Evolutionary conservation across 2,113 vertebrate genomes (phyloP), one percentile per base, ranked within the genome.

Genomic region (Urocitellus parryii): DNA sequence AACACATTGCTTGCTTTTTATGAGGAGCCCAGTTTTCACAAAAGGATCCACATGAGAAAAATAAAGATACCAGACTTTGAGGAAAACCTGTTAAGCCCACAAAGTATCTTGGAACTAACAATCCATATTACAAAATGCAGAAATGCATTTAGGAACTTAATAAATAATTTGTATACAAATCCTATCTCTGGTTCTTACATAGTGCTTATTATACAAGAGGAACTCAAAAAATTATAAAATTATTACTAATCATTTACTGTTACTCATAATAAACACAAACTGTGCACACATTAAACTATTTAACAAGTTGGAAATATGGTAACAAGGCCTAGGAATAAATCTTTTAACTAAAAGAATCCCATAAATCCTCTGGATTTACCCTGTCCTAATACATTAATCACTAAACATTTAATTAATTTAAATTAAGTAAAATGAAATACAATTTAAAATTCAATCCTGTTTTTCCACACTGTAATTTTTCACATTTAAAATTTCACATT

Each of bases 351-450:
- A 91, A 91, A 91, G 5, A 63, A 68, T 82, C 8, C 18, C 51
- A 34, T 65, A 89, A 89, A 89, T 70, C 16, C 67, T 90, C 48
- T 61, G 90, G 56, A 84, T 70, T 22, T n/a, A 22, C 10, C 90
- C 1, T 51, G 37, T 84, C 11, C 42, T 24, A 27, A 90, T 89
- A 92, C 0, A 89, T 92, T 22, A 92, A 39, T 42, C 25, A 86
- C 74, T 90, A 97, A 24, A 92, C 1, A 45, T 42, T 1, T 73
- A 29, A 11, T 78, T 81, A 70, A 95, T 22, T 56, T 53, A 91
- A 96, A 63, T 56, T 74, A 95, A 42, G 45, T 83, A 94, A 81
- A 93, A 76, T 42, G 67, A 92, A 67, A 82, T 37, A 51, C 65
- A 86, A 79, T 56, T 88, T 53, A 89, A 90, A 89, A 96, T 37